Conservation (phyloP, 2,113 vertebrate genomes). For the Neomonachus schauinslandi region DNA sequence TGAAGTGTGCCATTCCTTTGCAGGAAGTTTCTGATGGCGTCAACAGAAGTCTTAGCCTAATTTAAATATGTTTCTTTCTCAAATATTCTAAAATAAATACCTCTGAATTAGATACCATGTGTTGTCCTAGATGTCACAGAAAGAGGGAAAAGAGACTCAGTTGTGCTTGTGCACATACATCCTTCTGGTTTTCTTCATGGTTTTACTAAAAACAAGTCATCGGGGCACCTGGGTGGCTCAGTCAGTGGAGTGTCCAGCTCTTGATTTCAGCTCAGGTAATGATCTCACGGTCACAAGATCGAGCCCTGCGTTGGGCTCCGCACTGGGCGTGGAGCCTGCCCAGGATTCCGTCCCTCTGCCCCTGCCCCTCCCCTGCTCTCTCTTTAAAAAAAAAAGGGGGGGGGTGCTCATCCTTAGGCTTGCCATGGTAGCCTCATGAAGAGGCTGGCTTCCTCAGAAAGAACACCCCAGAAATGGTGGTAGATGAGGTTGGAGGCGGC, state of each 20-base stretch:
- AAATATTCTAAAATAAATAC: background rate
- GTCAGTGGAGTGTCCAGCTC: background rate
- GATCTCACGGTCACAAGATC: background rate
- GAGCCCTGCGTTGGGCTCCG: background rate
- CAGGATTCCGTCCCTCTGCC: background rate
- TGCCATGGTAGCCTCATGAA: background rate
- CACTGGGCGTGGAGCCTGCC: background rate
- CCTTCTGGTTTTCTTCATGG: background rate
- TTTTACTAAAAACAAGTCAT: background rate
- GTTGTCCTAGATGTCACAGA: background rate
- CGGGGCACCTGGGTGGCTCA: background rate
- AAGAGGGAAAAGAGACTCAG: background rate
- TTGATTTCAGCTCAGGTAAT: background rate
- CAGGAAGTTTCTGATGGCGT: background rate
- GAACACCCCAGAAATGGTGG: background rate
- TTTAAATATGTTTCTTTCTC: background rate
- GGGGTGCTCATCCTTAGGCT: background rate
- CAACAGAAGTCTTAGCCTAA: background rate
- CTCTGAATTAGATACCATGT: background rate
- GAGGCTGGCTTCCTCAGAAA: background rate
- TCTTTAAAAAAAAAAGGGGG: background rate
- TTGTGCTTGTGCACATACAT: background rate
- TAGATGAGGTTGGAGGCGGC: background rate
- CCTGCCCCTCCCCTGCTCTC: background rate
- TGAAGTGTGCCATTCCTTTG: background rate